Conservation (phyloP, 2,113 vertebrate species). For the Hippolais icterina region DNA sequence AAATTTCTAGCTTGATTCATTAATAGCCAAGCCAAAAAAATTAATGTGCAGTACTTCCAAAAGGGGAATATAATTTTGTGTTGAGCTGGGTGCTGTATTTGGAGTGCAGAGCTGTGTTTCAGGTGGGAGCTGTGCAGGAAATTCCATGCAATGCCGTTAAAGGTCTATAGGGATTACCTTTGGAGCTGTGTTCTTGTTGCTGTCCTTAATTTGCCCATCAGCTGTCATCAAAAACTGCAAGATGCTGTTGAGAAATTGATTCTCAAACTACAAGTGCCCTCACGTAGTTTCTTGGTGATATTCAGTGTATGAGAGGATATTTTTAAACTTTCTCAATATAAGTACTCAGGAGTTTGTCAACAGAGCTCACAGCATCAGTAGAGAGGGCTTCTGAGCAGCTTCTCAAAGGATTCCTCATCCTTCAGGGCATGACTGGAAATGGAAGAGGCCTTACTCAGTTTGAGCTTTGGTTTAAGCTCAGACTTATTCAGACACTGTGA, state of each 20-base stretch:
- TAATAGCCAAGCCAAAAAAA: background rate
- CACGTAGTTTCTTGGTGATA: background rate
- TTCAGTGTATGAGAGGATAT: background rate
- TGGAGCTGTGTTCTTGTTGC: background rate
- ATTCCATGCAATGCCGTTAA: fast-evolving
- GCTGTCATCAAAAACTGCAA: background rate
- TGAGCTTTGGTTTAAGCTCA: background rate
- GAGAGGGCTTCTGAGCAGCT: background rate
- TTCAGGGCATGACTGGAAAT: background rate
- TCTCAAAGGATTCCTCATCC: background rate
- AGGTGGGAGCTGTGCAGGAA: background rate
- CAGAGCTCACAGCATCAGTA: background rate
- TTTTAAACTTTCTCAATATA: background rate
- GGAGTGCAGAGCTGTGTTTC: background rate
- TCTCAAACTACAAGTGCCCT: background rate
- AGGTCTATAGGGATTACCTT: background rate
- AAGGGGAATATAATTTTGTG: background rate
- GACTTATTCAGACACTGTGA: background rate
- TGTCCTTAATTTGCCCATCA: background rate
- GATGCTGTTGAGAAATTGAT: background rate
- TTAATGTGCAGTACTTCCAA: background rate
- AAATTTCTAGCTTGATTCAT: background rate
- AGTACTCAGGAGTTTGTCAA: background rate
- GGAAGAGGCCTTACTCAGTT: background rate
- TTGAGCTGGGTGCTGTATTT: background rate